phyloP scores from a whole-genome alignment of 2,113 vertebrate species.

The Salvelinus namaycush region DNA sequence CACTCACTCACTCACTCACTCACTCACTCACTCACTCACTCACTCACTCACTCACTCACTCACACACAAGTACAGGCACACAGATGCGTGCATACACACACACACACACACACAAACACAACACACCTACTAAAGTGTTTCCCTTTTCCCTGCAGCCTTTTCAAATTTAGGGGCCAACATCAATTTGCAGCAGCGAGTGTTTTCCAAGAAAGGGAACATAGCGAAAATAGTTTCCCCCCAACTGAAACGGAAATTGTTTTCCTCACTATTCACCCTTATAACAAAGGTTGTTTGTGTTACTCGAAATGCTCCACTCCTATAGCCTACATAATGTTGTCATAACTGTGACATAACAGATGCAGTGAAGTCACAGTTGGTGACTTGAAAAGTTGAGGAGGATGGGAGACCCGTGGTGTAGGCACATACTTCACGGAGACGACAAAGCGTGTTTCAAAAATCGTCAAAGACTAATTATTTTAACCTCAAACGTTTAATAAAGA shows the following conservation, averaged over 20 bases:
- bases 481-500: no score
- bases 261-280: slow-evolving; percentile 22
- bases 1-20: no score
- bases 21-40: background rate
- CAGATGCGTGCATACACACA: background rate
- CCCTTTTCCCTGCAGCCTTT: slow-evolving; percentile 34
- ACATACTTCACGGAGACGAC: no score
- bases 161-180: slow-evolving; percentile 31
- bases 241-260: slow-evolving; percentile 35
- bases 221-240: slow-evolving; percentile 27
- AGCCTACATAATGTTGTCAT: no score
- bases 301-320: background rate
- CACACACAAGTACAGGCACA: background rate
- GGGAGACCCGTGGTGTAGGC: no score
- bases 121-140: slow-evolving; percentile 19
- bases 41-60: background rate
- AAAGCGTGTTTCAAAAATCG: no score
- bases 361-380: no score
- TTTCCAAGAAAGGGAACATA: slow-evolving; percentile 23
- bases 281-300: background rate
- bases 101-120: background rate
- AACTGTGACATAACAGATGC: no score
- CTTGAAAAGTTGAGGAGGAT: no score
- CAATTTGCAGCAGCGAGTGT: slow-evolving; percentile 41
- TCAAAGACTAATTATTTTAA: no score